Conservation (phyloP, 2,113 vertebrate genomes). For the Cheirogaleus medius region DNA sequence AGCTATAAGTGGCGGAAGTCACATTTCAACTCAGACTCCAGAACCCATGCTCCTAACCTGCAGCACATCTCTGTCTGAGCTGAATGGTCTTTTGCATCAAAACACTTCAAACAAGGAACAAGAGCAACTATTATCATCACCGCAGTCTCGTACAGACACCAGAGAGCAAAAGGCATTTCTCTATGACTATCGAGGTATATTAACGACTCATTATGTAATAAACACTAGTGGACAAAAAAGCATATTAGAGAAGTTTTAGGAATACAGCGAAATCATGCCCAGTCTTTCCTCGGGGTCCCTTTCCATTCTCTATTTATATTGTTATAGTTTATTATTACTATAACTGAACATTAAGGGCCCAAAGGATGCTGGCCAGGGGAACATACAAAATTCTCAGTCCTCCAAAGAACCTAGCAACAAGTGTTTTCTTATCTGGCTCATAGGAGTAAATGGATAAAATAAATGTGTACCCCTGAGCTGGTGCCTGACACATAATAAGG, state of each 20-base stretch:
- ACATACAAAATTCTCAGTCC: neutral
- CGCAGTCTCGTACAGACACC: neutral
- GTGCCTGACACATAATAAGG: neutral
- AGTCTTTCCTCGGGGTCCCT: neutral
- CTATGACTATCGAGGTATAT: neutral
- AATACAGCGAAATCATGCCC: neutral
- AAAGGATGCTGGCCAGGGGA: neutral
- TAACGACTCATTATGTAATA: neutral
- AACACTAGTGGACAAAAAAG: neutral
- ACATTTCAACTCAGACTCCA: neutral
- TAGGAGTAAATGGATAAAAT: conserved; percentile 4
- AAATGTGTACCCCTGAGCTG: neutral
- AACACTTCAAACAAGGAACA: neutral
- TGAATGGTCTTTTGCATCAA: neutral
- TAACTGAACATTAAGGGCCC: neutral
- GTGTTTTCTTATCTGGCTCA: neutral
- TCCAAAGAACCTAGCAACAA: neutral
- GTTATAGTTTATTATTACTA: neutral
- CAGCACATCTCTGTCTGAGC: neutral
- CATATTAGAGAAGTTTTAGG: conserved; percentile 12
- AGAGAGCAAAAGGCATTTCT: neutral
- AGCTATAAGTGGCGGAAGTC: neutral
- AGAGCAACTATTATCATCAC: neutral
- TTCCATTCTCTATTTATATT: neutral
- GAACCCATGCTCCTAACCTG: neutral